These are phyloP conservation scores for Andrena minutula DNA, from an alignment of 2,888 invertebrate species.

Conservation along the genomic window DNA sequence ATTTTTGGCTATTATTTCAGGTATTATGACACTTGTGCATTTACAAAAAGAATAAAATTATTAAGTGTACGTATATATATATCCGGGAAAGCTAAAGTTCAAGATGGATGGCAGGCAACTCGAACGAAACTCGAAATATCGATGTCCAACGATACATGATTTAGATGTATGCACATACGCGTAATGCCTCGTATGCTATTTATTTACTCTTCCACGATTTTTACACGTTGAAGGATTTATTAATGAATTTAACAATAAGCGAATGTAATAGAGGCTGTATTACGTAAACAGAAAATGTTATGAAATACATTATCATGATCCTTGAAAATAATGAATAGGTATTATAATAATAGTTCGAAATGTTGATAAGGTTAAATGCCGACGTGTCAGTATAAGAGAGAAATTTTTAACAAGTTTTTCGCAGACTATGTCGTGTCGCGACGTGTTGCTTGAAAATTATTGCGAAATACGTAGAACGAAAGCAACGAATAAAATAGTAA, in stretches of 20 bases:
- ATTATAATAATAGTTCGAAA: not conserved
- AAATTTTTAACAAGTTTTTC: slow-evolving; percentile 18
- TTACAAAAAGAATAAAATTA: slow-evolving; percentile 20
- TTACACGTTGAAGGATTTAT: slow-evolving; percentile 20
- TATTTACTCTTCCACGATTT: slow-evolving; percentile 9
- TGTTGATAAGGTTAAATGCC: slow-evolving; percentile 45
- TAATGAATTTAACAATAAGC: slow-evolving; percentile 18
- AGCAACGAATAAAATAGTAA: not conserved
- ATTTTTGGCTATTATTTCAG: not conserved
- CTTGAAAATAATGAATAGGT: slow-evolving; percentile 20
- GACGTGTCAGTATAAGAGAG: slow-evolving; percentile 56
- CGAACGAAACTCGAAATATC: slow-evolving; percentile 58
- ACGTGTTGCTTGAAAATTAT: not conserved
- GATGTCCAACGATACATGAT: slow-evolving; percentile 46
- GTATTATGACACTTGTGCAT: slow-evolving; percentile 11
- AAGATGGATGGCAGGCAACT: slow-evolving; percentile 56
- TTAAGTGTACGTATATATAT: slow-evolving; percentile 17
- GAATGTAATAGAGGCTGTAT: slow-evolving; percentile 14
- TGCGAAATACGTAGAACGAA: not conserved
- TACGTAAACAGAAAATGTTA: slow-evolving; percentile 17
- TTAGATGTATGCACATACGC: slow-evolving; percentile 14
- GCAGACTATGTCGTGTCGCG: slow-evolving; percentile 3
- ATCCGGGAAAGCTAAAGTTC: slow-evolving; percentile 46
- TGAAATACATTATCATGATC: slow-evolving; percentile 13
- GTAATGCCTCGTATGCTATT: slow-evolving; percentile 19